These are phyloP conservation scores for Coelopa pilipes DNA, from an alignment of 2,888 invertebrate genomes.

Conservation along the genomic window DNA sequence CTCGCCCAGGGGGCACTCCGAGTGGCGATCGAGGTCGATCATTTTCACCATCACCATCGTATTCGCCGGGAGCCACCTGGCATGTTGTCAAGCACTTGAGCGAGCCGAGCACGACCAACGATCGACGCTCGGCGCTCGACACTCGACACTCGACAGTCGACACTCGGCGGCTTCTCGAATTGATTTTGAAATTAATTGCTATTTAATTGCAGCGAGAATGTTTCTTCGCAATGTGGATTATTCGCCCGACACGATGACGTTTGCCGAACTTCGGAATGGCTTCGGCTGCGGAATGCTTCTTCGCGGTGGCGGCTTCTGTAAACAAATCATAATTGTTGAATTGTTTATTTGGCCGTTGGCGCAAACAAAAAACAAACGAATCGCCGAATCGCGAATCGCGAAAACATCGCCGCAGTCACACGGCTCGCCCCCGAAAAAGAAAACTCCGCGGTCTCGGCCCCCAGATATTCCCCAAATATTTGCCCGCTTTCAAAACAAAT, in stretches of 20 bases:
- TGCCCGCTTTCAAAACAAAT: not conserved
- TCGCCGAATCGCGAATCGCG: too few relatives aligned
- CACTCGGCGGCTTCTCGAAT: too few relatives aligned
- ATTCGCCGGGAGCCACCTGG: not conserved
- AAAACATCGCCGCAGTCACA: too few relatives aligned
- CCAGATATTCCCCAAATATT: slow-evolving; percentile 5
- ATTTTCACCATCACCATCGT: slow-evolving; percentile 65
- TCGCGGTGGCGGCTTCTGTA: not conserved
- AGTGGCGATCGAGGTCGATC: slow-evolving; percentile 74
- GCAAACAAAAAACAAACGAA: not conserved
- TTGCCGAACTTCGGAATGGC: too few relatives aligned
- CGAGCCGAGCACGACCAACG: too few relatives aligned
- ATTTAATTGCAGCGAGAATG: not conserved
- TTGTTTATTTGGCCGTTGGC: slow-evolving; percentile 5
- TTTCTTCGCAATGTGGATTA: too few relatives aligned
- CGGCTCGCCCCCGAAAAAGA: too few relatives aligned
- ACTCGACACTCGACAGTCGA: too few relatives aligned
- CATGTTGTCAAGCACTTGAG: not conserved
- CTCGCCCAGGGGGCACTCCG: slow-evolving; percentile 73
- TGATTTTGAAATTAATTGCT: slow-evolving; percentile 8
- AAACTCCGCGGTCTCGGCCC: too few relatives aligned
- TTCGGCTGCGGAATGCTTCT: too few relatives aligned
- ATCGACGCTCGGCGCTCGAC: too few relatives aligned
- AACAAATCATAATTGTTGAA: slow-evolving; percentile 25
- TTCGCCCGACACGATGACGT: too few relatives aligned